These are phyloP conservation scores for Enteromius trimaculatus DNA, from an alignment of 2,797 vertebrate genomes.

Conservation along the genomic window DNA sequence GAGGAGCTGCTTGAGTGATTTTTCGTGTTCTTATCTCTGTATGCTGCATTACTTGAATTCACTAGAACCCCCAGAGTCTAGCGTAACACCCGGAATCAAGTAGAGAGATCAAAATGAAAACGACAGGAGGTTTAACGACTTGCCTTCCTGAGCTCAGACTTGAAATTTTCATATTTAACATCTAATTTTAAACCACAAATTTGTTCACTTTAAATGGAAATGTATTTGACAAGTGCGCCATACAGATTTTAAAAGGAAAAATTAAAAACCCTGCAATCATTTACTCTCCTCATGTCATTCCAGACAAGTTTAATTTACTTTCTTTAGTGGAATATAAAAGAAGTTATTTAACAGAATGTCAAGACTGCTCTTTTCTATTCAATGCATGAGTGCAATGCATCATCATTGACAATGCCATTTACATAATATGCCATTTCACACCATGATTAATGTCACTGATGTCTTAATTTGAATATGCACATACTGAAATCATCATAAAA, in stretches of 20 bases:
- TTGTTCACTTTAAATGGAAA: background rate
- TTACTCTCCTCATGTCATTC: background rate
- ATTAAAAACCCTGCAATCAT: background rate
- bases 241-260: background rate
- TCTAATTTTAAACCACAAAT: background rate
- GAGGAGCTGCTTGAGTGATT: conserved; percentile 40
- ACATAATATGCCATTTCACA: background rate
- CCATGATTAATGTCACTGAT: background rate
- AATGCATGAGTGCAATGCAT: background rate
- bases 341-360: background rate
- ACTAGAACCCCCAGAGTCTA: background rate
- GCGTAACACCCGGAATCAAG: background rate
- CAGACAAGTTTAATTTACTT: background rate
- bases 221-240: background rate
- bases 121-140: background rate
- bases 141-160: background rate
- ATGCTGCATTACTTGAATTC: conserved; percentile 5
- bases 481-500: background rate
- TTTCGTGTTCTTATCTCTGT: conserved; percentile 19
- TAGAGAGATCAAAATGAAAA: conserved; percentile 17
- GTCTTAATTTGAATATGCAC: background rate
- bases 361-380: background rate
- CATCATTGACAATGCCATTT: background rate
- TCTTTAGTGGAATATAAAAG: background rate
- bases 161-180: background rate